Percentiles rank a stretch among this genome's conserved stretches.
These are phyloP conservation scores for Pseudorhombus dupliciocellatus DNA, from an alignment of 2,113 vertebrate genomes.

Conservation along the genomic window DNA sequence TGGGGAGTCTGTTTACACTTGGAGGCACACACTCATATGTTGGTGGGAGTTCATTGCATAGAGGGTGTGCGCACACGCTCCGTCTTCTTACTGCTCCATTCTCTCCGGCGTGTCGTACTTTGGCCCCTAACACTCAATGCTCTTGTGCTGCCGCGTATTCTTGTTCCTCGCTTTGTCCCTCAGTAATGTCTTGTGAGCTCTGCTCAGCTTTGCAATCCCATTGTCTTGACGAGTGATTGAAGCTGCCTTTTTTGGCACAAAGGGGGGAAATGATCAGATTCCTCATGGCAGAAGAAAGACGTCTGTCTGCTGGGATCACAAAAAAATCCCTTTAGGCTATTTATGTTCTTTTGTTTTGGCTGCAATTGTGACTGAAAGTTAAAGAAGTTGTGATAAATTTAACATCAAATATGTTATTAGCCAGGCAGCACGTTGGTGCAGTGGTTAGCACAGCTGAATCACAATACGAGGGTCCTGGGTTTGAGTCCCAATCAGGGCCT, in stretches of 20 bases:
- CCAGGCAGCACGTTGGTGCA: too few species aligned
- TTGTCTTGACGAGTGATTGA: conserved; percentile 20
- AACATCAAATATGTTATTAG: too few species aligned
- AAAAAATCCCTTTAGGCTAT: too few species aligned
- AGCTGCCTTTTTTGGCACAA: conserved; percentile 19
- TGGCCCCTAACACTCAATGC: conserved; percentile 9
- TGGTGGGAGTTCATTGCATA: conserved; percentile 27
- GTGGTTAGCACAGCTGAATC: too few species aligned
- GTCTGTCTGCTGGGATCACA: too few species aligned
- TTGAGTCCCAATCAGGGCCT: too few species aligned
- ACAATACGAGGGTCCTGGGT: too few species aligned
- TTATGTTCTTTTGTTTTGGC: too few species aligned
- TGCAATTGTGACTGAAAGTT: too few species aligned
- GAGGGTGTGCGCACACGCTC: conserved; percentile 9
- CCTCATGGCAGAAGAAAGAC: background rate
- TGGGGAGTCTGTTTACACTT: conserved; percentile 29
- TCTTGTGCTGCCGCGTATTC: conserved; percentile 9
- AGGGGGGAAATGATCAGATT: background rate
- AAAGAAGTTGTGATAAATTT: too few species aligned
- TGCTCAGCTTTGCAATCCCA: conserved; percentile 2
- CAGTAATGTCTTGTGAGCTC: conserved; percentile 11
- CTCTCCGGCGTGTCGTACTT: conserved; percentile 17
- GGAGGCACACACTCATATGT: background rate
- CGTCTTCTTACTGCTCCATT: conserved; percentile 14
- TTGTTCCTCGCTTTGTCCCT: conserved; percentile 30